Percentiles rank a stretch among this genome's conserved stretches.
Evolutionary conservation across 2,797 vertebrate genomes (phyloP).

Genomic region (Chelonia mydas): DNA sequence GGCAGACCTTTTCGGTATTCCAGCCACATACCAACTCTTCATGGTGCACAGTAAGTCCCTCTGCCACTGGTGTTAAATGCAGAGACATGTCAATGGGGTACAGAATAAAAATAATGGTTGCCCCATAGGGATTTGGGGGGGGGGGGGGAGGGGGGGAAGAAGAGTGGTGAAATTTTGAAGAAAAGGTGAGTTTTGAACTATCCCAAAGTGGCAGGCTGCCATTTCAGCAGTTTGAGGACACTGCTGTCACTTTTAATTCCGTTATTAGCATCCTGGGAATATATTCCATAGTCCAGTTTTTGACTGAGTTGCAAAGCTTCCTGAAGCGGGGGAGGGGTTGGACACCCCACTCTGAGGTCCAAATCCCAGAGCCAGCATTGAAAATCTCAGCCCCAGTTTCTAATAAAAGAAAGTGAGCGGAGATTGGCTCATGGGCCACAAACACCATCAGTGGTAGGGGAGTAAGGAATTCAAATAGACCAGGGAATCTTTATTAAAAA

Average conservation of each 20-base stretch:
- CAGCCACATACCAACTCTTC: not conserved
- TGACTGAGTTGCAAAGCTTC: not conserved
- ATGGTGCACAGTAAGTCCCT: not conserved
- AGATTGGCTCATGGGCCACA: not conserved
- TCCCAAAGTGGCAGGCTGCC: not conserved
- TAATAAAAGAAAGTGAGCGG: not conserved
- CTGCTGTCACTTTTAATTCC: not conserved
- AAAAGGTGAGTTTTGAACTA: not conserved
- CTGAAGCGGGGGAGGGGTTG: not conserved
- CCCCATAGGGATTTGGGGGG: not conserved
- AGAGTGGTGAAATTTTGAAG: not conserved
- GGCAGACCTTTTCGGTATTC: not conserved
- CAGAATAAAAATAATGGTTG: not conserved
- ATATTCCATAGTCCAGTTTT: not conserved
- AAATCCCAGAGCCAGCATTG: not conserved
- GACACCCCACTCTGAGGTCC: not conserved
- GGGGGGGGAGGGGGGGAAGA: too few species aligned
- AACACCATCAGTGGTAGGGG: fast-evolving
- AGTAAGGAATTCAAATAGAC: not conserved
- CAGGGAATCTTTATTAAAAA: not conserved
- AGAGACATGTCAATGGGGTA: not conserved
- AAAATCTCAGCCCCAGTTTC: not conserved
- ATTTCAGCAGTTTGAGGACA: not conserved
- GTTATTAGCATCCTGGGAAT: not conserved
- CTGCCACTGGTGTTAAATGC: not conserved